Evolutionary conservation across 1,140 invertebrate species (phyloP).

Genomic region (Bombyx mori): ASM3026992v2 NC_085120.1:6038501-6039000

Average conservation of each 20-base stretch:
- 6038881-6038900: too few relatives aligned
- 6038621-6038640: constrained; percentile 60
- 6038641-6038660: constrained; percentile 50
- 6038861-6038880: too few relatives aligned
- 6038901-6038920: background rate
- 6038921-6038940: constrained; percentile 19
- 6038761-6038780: too few relatives aligned
- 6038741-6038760: background rate
- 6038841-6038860: too few relatives aligned
- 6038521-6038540: constrained; percentile 66
- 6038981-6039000: constrained; percentile 31
- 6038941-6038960: constrained; percentile 21
- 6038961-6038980: constrained; percentile 23
- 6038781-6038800: too few relatives aligned
- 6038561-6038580: constrained; percentile 35
- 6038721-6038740: constrained; percentile 57
- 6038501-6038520: constrained; percentile 68
- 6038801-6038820: too few relatives aligned
- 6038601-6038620: constrained; percentile 34
- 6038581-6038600: constrained; percentile 15
- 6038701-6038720: constrained; percentile 56
- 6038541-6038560: constrained; percentile 54
- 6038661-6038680: constrained; percentile 52
- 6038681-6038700: constrained; percentile 26
- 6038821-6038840: too few relatives aligned